Evolutionary conservation across 2,888 invertebrate genomes (phyloP), one percentile per base, ranked within the genome.

Genomic region (Portevinia maculata): DNA sequence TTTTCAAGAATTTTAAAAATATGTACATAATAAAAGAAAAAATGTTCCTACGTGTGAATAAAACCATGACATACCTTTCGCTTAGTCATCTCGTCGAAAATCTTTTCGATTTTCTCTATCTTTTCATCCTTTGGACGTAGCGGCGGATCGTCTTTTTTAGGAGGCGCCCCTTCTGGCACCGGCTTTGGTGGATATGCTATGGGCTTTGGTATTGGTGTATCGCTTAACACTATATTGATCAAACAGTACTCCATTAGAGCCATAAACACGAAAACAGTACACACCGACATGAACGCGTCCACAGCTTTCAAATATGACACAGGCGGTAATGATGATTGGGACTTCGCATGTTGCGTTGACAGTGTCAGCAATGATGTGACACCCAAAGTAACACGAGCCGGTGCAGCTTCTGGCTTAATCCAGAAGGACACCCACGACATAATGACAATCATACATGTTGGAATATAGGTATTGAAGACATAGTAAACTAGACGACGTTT

Each of bases 391-490:
- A 98, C 98, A 4, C 98, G 93, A 17, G 98, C 98, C 0, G 98
- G 98, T 3, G 97, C 97, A 0, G 97, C 97, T 90, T 98, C 98
- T 0, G 97, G 97, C 89, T 97, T 97, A 87, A 98, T 97, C 97
- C 97, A 98, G 91, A 98, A 98, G 0, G 97, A 97, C 3, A 97
- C 96, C 97, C 97, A 97, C 93, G 97, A 97, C 96, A 98, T 97
- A 70, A 98, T 97, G 84, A 98, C 98, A 87, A 98, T 98, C 87
- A 98, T 93, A 89, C 97, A 97, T 13, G 97, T 97, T 3, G 98
- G 98, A 87, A 98, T 96, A 89, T 98, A 98, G 0, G 97, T 97
- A 91, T 98, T 97, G 91, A 98, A 97, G 60, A 98, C 92, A 89
- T 97, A 97, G 90, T 97, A 98, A 1, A 97, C 97, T 62, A 98